phyloP scores from a whole-genome alignment of 2,888 invertebrate species.

The Hypena proboscidalis region DNA sequence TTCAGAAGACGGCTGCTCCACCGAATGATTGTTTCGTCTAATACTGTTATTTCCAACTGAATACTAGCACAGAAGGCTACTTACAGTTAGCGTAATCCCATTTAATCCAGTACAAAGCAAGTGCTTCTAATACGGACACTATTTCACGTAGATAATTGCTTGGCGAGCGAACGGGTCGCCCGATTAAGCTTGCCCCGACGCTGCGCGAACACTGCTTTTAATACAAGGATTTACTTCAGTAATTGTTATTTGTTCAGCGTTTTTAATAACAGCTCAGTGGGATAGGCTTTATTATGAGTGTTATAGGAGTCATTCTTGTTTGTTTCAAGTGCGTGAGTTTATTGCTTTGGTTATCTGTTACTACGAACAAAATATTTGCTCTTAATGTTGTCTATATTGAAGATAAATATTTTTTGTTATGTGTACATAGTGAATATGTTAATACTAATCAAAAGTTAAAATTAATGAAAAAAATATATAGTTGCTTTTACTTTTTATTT shows the following conservation, averaged over 20 bases:
- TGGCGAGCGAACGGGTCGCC: constrained; percentile 61
- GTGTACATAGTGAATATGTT: no score
- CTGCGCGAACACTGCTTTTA: constrained; percentile 54
- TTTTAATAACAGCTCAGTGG: constrained; percentile 36
- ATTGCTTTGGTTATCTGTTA: no score
- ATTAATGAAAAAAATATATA: no score
- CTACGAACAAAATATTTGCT: no score
- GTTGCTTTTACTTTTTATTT: no score
- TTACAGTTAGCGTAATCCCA: constrained; percentile 73
- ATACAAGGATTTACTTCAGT: constrained; percentile 43
- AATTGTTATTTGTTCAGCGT: constrained; percentile 35
- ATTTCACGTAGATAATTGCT: constrained; percentile 82
- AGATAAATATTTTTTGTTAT: no score
- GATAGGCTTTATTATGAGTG: constrained; percentile 15
- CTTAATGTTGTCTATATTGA: no score
- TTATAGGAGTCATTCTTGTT: constrained; percentile 6
- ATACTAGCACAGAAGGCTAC: constrained; percentile 61
- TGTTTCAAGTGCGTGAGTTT: neutral
- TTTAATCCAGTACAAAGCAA: constrained; percentile 76
- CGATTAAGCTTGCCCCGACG: constrained; percentile 61
- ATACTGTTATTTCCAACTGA: constrained; percentile 56
- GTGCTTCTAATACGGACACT: constrained; percentile 75
- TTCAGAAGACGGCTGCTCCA: constrained; percentile 18
- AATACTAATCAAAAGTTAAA: no score
- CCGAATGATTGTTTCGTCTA: constrained; percentile 43